Percentiles rank a stretch among this genome's conserved stretches.
Evolutionary conservation across 2,888 invertebrate genomes (phyloP).

Genomic region (Dorcus hopei): DNA sequence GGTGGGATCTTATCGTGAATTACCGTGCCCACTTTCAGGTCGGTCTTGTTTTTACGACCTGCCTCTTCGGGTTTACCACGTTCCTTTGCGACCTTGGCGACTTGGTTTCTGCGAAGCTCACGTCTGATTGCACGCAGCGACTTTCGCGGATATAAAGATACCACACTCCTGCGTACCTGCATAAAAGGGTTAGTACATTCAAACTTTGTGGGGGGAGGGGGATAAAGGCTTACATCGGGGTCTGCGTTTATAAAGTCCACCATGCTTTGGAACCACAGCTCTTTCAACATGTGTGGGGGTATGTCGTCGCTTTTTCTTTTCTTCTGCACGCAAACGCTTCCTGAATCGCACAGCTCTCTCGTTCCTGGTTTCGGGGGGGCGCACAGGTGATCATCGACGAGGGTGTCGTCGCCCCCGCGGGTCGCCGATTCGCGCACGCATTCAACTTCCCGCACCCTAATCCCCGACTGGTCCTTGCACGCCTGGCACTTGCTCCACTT

Average conservation of each 20-base stretch:
- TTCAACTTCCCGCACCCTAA: constrained; percentile 49
- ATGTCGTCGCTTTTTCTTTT: constrained; percentile 31
- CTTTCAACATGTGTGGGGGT: constrained; percentile 34
- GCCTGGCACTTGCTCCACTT: constrained; percentile 63
- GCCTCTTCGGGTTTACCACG: not conserved
- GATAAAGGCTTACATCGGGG: constrained; percentile 5
- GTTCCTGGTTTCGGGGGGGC: constrained; percentile 35
- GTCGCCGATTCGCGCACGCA: constrained; percentile 50
- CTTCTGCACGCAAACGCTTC: constrained; percentile 38
- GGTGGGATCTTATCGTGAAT: constrained; percentile 38
- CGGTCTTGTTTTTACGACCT: constrained; percentile 17
- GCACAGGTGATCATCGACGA: constrained; percentile 45
- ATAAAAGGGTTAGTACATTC: not conserved
- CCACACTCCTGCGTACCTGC: constrained; percentile 3
- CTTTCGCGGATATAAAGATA: not conserved
- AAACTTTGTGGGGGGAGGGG: too few species aligned
- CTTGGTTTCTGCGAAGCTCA: not conserved
- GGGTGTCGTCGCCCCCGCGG: constrained; percentile 49
- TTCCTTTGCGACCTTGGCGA: not conserved
- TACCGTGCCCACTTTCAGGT: constrained; percentile 34
- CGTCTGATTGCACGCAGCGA: not conserved
- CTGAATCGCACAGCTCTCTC: constrained; percentile 44
- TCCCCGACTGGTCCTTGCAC: constrained; percentile 51
- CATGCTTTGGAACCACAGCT: constrained; percentile 40
- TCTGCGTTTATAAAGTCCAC: constrained; percentile 16